Evolutionary conservation across 2,888 invertebrate genomes (phyloP).

Genomic region (Scaptomyza caliginosa): DNA sequence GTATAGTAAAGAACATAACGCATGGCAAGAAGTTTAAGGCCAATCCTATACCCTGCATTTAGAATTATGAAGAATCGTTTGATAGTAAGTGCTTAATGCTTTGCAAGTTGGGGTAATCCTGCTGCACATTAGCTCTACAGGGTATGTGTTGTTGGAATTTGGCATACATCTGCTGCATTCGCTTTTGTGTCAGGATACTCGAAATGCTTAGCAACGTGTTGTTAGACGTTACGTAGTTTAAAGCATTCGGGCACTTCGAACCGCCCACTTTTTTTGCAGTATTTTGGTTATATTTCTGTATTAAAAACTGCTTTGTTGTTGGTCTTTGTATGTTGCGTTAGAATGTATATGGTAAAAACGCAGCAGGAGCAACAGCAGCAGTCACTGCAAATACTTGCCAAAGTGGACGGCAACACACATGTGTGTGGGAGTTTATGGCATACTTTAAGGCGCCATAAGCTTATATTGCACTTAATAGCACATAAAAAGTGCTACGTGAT

Average conservation of each 20-base stretch:
- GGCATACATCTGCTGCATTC: slow-evolving; percentile 16
- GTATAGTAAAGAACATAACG: slow-evolving; percentile 14
- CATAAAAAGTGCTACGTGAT: slow-evolving; percentile 74
- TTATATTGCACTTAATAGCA: slow-evolving; percentile 79
- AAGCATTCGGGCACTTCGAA: slow-evolving; percentile 13
- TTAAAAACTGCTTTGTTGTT: slow-evolving; percentile 57
- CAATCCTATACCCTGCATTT: background rate
- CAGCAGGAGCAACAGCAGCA: slow-evolving; percentile 15
- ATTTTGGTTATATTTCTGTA: slow-evolving; percentile 53
- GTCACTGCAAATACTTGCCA: slow-evolving; percentile 27
- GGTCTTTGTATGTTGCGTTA: slow-evolving; percentile 21
- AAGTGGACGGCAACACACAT: slow-evolving; percentile 35
- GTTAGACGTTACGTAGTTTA: slow-evolving; percentile 9
- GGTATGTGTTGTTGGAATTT: slow-evolving; percentile 6
- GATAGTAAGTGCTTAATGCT: background rate
- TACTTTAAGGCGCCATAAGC: slow-evolving; percentile 74
- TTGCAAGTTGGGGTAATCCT: too few relatives aligned
- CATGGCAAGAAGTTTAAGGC: background rate
- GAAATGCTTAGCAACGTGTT: background rate
- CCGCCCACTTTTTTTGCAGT: slow-evolving; percentile 41
- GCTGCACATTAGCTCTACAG: background rate
- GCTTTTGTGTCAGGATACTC: slow-evolving; percentile 3
- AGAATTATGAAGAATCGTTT: background rate
- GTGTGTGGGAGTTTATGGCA: slow-evolving; percentile 61
- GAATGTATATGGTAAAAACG: slow-evolving; percentile 36